phyloP scores from a whole-genome alignment of 2,113 vertebrate species.

The Mormyrus iriodes region DNA sequence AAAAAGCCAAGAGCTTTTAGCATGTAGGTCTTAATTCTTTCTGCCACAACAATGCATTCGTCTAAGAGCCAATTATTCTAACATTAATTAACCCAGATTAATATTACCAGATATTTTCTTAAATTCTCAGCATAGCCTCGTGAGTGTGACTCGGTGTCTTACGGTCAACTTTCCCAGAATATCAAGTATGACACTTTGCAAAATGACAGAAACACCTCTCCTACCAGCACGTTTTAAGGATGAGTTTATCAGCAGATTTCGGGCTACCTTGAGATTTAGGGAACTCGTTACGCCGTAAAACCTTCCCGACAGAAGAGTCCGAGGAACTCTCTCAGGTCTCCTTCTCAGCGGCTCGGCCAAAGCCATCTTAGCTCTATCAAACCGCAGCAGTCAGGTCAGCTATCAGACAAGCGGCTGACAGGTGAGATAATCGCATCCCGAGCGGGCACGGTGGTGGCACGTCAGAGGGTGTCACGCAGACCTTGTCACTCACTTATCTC shows the following conservation, averaged over 20 bases:
- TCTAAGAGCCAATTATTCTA: not conserved
- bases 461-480: not conserved
- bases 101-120: not conserved
- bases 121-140: not conserved
- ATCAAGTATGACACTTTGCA: not conserved
- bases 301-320: not conserved
- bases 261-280: not conserved
- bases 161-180: not conserved
- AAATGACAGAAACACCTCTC: not conserved
- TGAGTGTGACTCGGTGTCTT: not conserved
- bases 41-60: not conserved
- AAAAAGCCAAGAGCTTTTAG: not conserved
- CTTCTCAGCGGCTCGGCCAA: not conserved
- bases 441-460: not conserved
- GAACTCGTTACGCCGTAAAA: not conserved
- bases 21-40: not conserved
- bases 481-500: not conserved
- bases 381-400: not conserved
- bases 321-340: not conserved
- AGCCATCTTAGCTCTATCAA: not conserved
- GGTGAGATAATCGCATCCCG: not conserved
- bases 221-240: not conserved
- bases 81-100: not conserved
- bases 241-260: not conserved
- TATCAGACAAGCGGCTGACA: slow-evolving; percentile 6